Conservation (phyloP, 2,113 vertebrate species). For the Labrus mixtus region DNA sequence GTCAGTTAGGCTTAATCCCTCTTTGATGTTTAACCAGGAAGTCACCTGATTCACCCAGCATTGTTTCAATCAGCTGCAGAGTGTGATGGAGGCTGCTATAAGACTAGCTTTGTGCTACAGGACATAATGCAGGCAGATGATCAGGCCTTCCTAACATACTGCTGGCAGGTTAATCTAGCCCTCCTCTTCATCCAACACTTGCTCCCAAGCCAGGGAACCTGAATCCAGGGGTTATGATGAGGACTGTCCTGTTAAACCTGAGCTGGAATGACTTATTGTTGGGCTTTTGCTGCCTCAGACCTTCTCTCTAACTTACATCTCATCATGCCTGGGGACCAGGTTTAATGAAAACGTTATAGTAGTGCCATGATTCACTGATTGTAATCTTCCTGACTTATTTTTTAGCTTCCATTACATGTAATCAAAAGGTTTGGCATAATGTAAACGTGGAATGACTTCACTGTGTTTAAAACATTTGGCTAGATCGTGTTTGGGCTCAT, state of each 20-base stretch:
- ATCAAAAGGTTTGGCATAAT: conserved; percentile 40
- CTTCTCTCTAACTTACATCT: conserved; percentile 23
- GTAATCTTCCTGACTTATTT: conserved; percentile 25
- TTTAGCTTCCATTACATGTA: conserved; percentile 29
- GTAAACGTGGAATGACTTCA: conserved; percentile 22
- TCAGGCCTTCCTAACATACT: conserved; percentile 2
- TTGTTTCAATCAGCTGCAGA: conserved; percentile 60
- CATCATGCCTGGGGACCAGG: conserved; percentile 6
- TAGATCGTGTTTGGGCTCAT: background rate
- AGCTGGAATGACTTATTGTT: conserved; percentile 13
- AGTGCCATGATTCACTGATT: conserved; percentile 46
- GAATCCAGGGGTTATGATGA: conserved; percentile 26
- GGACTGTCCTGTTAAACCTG: background rate
- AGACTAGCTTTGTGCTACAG: conserved; percentile 8
- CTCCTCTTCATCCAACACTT: conserved; percentile 38
- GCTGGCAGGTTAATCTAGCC: conserved; percentile 44
- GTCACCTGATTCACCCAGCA: conserved; percentile 55
- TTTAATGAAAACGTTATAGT: conserved; percentile 43
- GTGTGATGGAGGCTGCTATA: conserved; percentile 25
- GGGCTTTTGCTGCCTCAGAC: conserved; percentile 1
- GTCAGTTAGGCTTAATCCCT: conserved; percentile 33
- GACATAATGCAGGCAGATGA: conserved; percentile 38
- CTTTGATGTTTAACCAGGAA: conserved; percentile 12
- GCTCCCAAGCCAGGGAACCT: conserved; percentile 13
- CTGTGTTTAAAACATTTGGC: conserved; percentile 12